Base-by-base conservation (phyloP, 2,888 invertebrate genomes). In the Cyclophora punctaria region DNA sequence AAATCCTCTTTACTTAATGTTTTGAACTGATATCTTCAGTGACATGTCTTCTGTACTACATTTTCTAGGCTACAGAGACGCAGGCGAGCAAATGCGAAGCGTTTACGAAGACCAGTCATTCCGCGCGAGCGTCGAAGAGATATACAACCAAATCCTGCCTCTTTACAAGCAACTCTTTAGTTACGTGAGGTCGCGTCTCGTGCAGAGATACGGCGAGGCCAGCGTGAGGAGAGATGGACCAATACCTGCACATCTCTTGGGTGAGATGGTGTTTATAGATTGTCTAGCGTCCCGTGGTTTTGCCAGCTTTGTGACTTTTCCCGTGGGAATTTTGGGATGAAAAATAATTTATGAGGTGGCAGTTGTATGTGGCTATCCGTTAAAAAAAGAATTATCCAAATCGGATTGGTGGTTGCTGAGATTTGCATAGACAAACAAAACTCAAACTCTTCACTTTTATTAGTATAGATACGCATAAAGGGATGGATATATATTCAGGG, bases 101-200 rank as follows among this genome's bases (percentile, higher is more conserved):
- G 70, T 88, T 0, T 96, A 95, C 73, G 95, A 96, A 60, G 93
- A 93, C 58, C 80, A 87, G 0, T 90, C 93, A 35, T 92, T 94
- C 63, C 90, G 92, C 48, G 83, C 89, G 0, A 89, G 89, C 33
- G 83, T 91, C 0, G 87, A 89, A 48, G 90, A 90, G 64, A 75
- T 88, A 37, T 93, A 92, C 90, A 89, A 90, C 56, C 89, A 90
- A 60, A 77, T 95, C 45, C 89, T 91, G 52, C 96, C 96, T 0
- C 78, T 96, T 0, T 96, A 96, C 77, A 92, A 94, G 60, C 93
- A 96, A 68, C 83, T 97, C 2, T 95, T 96, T 71, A 94, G 96
- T 0, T 97, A 94, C 61, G 95, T 96, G 0, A 82, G 96, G 44
- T 83, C 91, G 40, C 91, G 92, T 57, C 76, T 97, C 34, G 83